Conservation (phyloP, 2,113 vertebrate species). For the Micronycteris hirsuta region DNA sequence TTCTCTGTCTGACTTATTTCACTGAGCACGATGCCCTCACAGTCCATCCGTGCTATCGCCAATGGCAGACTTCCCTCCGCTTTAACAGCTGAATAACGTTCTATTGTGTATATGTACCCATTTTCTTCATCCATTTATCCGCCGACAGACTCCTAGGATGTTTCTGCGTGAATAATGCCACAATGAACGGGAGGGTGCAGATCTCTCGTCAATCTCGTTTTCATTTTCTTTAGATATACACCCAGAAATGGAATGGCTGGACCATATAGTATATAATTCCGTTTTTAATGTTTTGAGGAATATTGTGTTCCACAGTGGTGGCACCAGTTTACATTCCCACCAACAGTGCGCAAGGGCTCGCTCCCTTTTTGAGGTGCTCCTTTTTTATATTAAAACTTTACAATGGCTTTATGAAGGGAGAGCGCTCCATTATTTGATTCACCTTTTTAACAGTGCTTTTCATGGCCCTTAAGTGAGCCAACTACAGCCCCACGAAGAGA, state of each 20-base stretch:
- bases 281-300: neutral
- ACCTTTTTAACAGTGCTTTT: neutral
- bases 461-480: neutral
- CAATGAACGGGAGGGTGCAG: too few species aligned
- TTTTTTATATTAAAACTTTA: neutral
- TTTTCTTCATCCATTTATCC: neutral
- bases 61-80: neutral
- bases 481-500: neutral
- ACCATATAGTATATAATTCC: neutral
- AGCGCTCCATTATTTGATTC: neutral
- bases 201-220: neutral
- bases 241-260: neutral
- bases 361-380: neutral
- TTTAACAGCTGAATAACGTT: neutral
- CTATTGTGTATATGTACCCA: rapidly evolving
- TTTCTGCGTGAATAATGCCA: neutral
- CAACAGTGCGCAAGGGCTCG: neutral
- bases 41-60: neutral
- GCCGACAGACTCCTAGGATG: rapidly evolving
- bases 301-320: neutral
- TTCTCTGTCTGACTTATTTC: neutral
- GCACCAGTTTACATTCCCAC: neutral
- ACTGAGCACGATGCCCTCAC: neutral
- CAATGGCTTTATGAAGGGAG: neutral
- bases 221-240: neutral